Evolutionary conservation across 2,113 vertebrate genomes (phyloP).

Genomic region (Axis porcinus): DNA sequence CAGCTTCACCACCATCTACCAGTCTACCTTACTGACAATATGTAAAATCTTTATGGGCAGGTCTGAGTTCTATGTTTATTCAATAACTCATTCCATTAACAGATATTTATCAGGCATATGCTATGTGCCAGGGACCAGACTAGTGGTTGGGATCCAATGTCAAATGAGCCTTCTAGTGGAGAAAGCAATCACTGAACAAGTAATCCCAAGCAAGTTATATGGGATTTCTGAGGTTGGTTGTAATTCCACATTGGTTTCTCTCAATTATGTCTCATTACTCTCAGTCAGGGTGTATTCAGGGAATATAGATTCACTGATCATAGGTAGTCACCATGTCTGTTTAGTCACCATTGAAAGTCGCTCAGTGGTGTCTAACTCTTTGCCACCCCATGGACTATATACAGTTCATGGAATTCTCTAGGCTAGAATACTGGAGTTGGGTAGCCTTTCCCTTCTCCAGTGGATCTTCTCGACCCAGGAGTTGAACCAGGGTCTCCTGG

Average conservation of each 20-base stretch:
- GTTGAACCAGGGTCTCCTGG: background rate
- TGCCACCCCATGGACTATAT: background rate
- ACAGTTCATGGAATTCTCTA: background rate
- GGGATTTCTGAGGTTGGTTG: background rate
- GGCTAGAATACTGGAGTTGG: background rate
- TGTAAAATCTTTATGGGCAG: background rate
- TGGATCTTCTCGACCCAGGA: background rate
- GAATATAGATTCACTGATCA: background rate
- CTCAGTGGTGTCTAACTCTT: background rate
- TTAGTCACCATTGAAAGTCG: background rate
- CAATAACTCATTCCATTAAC: background rate
- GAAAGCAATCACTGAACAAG: background rate
- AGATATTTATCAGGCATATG: background rate
- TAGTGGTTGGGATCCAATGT: background rate
- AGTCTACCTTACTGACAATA: background rate
- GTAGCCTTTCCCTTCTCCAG: background rate
- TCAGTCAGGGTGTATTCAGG: background rate
- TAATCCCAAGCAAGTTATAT: background rate
- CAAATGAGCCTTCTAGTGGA: background rate
- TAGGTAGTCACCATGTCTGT: background rate
- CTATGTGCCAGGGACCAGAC: background rate
- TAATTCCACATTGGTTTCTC: background rate
- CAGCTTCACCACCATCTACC: background rate
- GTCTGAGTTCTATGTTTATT: background rate
- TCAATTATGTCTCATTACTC: background rate